Conservation (phyloP, 2,888 invertebrate species). For the Neoascia interrupta region DNA sequence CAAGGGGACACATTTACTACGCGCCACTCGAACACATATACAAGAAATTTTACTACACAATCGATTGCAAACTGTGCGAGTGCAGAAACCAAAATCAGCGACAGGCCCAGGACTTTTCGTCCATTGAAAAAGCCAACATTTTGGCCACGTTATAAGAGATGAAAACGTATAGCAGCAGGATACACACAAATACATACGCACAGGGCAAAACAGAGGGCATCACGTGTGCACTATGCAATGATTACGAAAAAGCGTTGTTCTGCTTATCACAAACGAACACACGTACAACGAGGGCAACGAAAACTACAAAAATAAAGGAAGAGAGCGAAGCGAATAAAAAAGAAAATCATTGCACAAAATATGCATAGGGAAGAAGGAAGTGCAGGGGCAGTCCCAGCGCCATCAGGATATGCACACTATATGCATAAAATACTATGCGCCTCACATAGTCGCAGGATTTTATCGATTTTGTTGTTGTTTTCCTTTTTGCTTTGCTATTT, state of each 20-base stretch:
- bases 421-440: constrained; percentile 40
- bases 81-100: constrained; percentile 37
- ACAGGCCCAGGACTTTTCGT: constrained; percentile 26
- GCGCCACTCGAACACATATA: constrained; percentile 6
- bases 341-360: constrained; percentile 58
- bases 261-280: constrained; percentile 65
- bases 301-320: constrained; percentile 22
- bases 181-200: constrained; percentile 5
- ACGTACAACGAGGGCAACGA: constrained; percentile 47
- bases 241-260: constrained; percentile 18
- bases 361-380: constrained; percentile 46
- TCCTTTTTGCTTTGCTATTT: constrained; percentile 52
- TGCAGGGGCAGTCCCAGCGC: constrained; percentile 5
- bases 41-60: constrained; percentile 62
- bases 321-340: too few relatives aligned
- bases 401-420: constrained; percentile 38
- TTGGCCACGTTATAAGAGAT: constrained; percentile 36
- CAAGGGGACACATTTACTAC: constrained; percentile 62
- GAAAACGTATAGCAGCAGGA: constrained; percentile 26
- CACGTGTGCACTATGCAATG: constrained; percentile 35
- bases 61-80: constrained; percentile 57
- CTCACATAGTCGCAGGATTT: constrained; percentile 56
- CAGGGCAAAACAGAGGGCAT: constrained; percentile 1
- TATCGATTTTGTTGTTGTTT: constrained; percentile 69
- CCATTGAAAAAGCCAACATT: constrained; percentile 55